Evolutionary conservation across 2,113 vertebrate species (phyloP), one percentile per base, ranked within the genome.

Genomic region (Etheostoma cragini): DNA sequence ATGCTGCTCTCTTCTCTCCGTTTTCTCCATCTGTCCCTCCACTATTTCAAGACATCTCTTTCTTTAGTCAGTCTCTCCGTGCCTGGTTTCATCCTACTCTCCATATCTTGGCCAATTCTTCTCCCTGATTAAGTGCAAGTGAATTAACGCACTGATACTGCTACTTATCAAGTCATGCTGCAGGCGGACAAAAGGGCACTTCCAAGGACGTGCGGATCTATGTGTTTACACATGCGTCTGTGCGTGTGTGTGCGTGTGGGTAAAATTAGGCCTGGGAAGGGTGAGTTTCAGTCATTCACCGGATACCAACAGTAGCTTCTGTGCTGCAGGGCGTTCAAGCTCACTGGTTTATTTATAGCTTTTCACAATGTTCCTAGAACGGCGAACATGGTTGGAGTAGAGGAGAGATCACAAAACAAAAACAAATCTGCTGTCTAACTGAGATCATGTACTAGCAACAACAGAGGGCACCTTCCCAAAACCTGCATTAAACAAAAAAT

Each of bases 311-410:
- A 13, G 58, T 61, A 24, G 79, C 78, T 67, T 71, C 68, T 67
- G 61, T 71, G 69, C 83, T 61, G 35, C 62, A 2, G 86, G 76
- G 80, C 45, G 2, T 76, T 75, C 24, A 1, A 64, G 53, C 73
- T 83, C 62, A 8, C 22, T 17, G 70, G 45, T 57, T 79, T 82
- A 92, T 92, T 93, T 93, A 84, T 84, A 88, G 85, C 81, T 53
- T 74, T 72, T 74, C 56, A 77, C 58, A 63, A 60, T 69, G 68
- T 77, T 71, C 42, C 63, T 42, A 7, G 75, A 87, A 65, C 50
- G 47, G 62, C 26, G 4, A 21, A 42, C 17, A 4, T n/a, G 50
- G 47, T 35, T 22, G 8, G 22, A 22, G 78, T 35, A 24, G 49
- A 22, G 78, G 26, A 24, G 49, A 35, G 22, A 35, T 77, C 54